phyloP scores from a whole-genome alignment of 2,888 invertebrate species.

The Eristalis tenax region DNA sequence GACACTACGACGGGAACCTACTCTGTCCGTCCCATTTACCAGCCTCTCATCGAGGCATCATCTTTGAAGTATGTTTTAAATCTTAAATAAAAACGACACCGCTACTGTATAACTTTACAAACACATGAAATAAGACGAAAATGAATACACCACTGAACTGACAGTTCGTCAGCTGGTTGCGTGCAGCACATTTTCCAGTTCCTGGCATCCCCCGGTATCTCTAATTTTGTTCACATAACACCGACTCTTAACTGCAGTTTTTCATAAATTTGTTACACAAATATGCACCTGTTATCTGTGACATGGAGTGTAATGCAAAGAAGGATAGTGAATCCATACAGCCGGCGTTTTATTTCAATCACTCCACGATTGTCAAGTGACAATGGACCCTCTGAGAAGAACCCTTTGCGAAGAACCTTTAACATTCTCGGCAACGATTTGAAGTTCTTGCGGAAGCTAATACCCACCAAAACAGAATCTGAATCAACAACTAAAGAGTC shows the following conservation, averaged over 20 bases:
- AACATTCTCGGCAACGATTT: constrained; percentile 79
- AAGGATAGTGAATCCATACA: not conserved
- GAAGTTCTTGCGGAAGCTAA: constrained; percentile 75
- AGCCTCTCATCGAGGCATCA: no score
- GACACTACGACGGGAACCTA: no score
- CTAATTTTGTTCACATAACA: not conserved
- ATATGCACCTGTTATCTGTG: not conserved
- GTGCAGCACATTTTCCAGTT: not conserved
- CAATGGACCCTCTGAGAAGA: constrained; percentile 55
- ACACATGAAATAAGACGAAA: no score
- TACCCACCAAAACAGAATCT: constrained; percentile 66
- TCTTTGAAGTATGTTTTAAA: no score
- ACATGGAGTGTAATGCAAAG: not conserved
- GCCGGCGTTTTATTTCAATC: constrained; percentile 6
- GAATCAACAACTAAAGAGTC: not conserved
- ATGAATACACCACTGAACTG: not conserved
- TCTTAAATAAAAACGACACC: no score
- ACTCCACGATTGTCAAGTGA: not conserved
- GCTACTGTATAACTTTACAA: no score
- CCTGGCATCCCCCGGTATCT: not conserved
- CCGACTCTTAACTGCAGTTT: not conserved
- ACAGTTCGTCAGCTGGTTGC: not conserved
- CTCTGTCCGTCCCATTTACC: no score
- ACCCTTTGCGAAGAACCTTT: constrained; percentile 77
- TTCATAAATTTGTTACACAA: not conserved